Percentiles rank a stretch among this genome's conserved stretches.
Conservation (phyloP, 2,113 vertebrate species). For the Sorex fumeus region DNA sequence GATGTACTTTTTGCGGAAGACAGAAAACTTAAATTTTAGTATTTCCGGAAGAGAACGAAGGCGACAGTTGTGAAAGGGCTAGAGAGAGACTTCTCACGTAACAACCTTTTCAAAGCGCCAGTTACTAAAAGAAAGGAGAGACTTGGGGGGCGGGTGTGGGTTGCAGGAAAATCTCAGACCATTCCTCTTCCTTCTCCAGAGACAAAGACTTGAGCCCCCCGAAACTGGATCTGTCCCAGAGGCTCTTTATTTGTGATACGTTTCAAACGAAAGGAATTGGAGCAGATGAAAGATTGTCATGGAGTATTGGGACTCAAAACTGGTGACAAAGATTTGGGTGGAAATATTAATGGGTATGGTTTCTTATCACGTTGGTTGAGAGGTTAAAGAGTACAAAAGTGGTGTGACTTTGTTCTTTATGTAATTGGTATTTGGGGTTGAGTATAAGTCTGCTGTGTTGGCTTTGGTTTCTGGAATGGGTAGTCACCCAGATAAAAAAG, state of each 20-base stretch:
- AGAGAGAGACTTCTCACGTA: not conserved
- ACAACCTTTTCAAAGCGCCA: constrained; percentile 3
- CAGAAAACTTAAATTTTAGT: constrained; percentile 24
- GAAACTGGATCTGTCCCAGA: constrained; percentile 30
- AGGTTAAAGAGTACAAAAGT: constrained; percentile 57
- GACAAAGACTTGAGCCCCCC: constrained; percentile 34
- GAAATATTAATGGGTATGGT: constrained; percentile 53
- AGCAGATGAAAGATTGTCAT: constrained; percentile 65
- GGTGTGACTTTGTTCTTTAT: not conserved
- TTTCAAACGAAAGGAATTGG: constrained; percentile 67
- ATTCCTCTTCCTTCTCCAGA: not conserved
- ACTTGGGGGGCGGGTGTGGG: not conserved
- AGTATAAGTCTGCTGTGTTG: not conserved
- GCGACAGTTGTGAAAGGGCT: not conserved
- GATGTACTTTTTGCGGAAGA: not conserved
- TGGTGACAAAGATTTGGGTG: constrained; percentile 63
- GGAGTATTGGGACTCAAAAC: constrained; percentile 68
- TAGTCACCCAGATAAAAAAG: constrained; percentile 45
- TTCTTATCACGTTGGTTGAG: constrained; percentile 37
- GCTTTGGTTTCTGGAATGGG: constrained; percentile 18
- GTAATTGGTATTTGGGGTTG: not conserved
- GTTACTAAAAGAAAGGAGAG: constrained; percentile 31
- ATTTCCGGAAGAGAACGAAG: not conserved
- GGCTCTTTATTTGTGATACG: constrained; percentile 47
- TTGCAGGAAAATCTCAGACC: constrained; percentile 3